Evolutionary conservation across 2,797 vertebrate genomes (phyloP), one percentile per base, ranked within the genome.

Genomic region (Helostoma temminkii): DNA sequence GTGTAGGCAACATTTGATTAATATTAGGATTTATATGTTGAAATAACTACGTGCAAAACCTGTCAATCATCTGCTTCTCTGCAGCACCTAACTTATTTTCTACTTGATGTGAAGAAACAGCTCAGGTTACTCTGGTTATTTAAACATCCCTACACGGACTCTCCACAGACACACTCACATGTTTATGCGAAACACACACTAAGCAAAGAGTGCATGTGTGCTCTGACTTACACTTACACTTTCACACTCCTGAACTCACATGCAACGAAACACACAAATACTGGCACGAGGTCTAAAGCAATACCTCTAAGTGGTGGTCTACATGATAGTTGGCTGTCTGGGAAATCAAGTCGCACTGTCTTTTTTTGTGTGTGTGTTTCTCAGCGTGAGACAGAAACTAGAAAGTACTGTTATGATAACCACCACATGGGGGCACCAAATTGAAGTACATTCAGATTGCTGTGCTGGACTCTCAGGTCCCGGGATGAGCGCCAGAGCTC

Each of bases 381-480:
- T 34, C 32, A 34, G 32, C 4, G 32, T 34, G 11, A 73, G 59
- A 47, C 47, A 53, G 60, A 67, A 52, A 71, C 39, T 56, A 61
- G 22, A 66, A 70, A 47, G n/a, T 73, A 78, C 52, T 54, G 30
- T 82, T 71, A 81, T 34, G 7, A 59, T 37, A 45, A n/a, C 7
- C 14, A 39, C 90, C 92, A 92, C 92, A 87, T 61, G 91, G 85
- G 76, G 92, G 92, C 91, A 86, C 87, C 81, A 91, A 59, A 80
- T 86, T 71, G 76, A 89, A 89, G 81, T 71, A 46, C 64, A 80
- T 76, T 86, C 56, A 64, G 24, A 19, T 9, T 56, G 45, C 67
- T 34, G 54, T 39, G 16, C 12, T 64, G 69, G 78, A 61, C 19
- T 67, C 39, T 5, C 46, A 73, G 67, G 46, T 54, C 42, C 52